A percentile compares a stretch with the other conserved stretches of the same genome.
phyloP scores from a whole-genome alignment of 1,140 invertebrate species.

The Radopholus similis region DNA sequence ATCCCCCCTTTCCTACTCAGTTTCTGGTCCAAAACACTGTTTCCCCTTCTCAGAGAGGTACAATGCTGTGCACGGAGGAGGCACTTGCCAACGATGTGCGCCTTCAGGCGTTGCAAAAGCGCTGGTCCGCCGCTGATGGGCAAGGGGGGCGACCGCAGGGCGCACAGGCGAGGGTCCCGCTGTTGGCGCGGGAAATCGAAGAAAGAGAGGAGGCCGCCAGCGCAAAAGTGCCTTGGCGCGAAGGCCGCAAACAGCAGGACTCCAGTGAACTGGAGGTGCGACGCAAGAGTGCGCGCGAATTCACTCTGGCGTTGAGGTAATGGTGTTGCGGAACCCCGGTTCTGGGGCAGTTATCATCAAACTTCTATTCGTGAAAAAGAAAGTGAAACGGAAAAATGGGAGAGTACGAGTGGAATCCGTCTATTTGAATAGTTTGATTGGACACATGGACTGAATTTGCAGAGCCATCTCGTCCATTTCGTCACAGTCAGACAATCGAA shows the following conservation, averaged over 20 bases:
- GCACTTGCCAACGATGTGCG: slow-evolving; percentile 18
- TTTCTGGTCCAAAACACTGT: not conserved
- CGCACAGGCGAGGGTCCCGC: not conserved
- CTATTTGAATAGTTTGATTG: no score
- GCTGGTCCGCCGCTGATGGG: not conserved
- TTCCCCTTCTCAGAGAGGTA: not conserved
- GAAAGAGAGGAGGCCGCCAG: not conserved
- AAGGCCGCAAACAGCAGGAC: not conserved
- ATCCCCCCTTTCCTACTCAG: no score
- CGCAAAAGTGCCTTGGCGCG: not conserved
- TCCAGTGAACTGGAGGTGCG: not conserved
- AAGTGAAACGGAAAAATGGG: not conserved
- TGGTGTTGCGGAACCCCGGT: not conserved
- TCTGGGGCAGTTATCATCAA: not conserved
- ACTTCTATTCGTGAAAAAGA: not conserved
- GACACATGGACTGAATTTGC: no score
- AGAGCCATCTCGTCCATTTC: no score
- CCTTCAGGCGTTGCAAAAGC: slow-evolving; percentile 25
- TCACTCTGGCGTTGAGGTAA: not conserved
- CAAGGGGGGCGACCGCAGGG: not conserved
- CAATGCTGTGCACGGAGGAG: slow-evolving; percentile 17
- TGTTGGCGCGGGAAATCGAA: not conserved
- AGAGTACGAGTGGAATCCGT: no score
- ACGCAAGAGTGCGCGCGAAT: not conserved
- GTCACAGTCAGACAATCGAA: not conserved